Evolutionary conservation across 1,140 invertebrate genomes (phyloP), one percentile per base, ranked within the genome.

Genomic region (Drosophila sp.): DNA sequence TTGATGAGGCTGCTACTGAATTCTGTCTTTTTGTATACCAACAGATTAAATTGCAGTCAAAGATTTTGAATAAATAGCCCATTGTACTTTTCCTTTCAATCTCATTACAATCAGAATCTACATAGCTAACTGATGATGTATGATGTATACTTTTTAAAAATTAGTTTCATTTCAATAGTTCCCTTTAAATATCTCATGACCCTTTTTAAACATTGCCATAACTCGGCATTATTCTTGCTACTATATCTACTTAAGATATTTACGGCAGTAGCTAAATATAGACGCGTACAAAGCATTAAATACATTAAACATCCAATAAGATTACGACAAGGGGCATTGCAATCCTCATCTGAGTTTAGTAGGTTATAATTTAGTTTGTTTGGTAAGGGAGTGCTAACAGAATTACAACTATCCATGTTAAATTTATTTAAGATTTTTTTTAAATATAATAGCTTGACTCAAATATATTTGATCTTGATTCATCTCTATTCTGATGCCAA

Each of bases 371-470:
- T 41, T 7, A 41, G n/a, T 41, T 41, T 41, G n/a, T 6, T 41
- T 11, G 10, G 40, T 6, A 41, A 41, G n/a, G 40, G 40, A 6
- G 40, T 41, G n/a, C 40, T 41, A 17, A 41, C 40, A n/a, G 40
- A 17, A 4, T 41, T 41, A 41, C 40, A 41, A 6, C n/a, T 41
- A 3, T 17, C 40, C 40, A 41, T n/a, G n/a, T 41, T 41, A 17
- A 41, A 41, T 41, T 41, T 41, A 41, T 41, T 41, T 41, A 41
- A 41, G n/a, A 41, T 41, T 41, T 17, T 41, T 11, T 41, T 41
- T n/a, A 41, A 4, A 41, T 41, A 41, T 41, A 11, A 17, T 11
- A 41, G 40, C n/a, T 17, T 41, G 40, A 41, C 40, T 41, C 40
- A 41, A 41, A 41, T 17, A 41, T 41, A 41, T 41, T 41, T 3